Base-by-base conservation (phyloP, 1,140 invertebrate species). In the Diorhabda sublineata region DNA sequence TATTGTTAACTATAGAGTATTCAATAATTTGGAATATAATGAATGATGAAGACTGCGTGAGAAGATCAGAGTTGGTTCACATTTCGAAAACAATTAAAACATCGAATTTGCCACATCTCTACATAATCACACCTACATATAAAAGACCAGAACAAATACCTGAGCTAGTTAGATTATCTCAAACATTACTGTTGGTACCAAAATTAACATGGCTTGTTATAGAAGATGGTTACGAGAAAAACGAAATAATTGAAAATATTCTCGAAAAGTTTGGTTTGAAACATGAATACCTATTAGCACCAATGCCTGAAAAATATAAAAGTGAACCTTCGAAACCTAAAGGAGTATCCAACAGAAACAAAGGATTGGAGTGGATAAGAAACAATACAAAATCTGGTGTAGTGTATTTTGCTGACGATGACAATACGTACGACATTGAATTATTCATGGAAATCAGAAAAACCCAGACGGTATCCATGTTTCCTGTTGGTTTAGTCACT, bases 391-490 rank as follows among this genome's bases (percentile, higher is more conserved):
- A 83, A 3, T 82, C 85, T 69, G 95, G 94, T 3, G 90, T 98
- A 11, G 85, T 98, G 63, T 99, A 98, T 84, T 98, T 99, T 83
- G 96, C 95, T 56, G 97, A 99, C 83, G 97, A 99, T 82, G 97
- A 99, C 82, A 99, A 99, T 80, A 95, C 94, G 0, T 97, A 97
- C 79, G 93, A 95, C 80, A 84, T 95, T 77, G 83, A 88, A 74
- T 82, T 97, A 58, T 97, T 97, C 82, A 86, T 92, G 70, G 90
- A 96, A 86, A 90, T 90, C 82, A 87, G 93, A 11, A 86, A 85
- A 62, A 95, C 93, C 2, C 87, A 89, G 75, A 89, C 86, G 74
- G 91, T 95, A n/a, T 92, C 92, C 2, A 92, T 96, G 86, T 96
- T 92, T 85, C 94, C 94, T 2, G 95, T 96, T 6, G 95, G 93